Evolutionary conservation across 2,797 vertebrate species (phyloP).

Genomic region (Xiphophorus birchmanni): DNA sequence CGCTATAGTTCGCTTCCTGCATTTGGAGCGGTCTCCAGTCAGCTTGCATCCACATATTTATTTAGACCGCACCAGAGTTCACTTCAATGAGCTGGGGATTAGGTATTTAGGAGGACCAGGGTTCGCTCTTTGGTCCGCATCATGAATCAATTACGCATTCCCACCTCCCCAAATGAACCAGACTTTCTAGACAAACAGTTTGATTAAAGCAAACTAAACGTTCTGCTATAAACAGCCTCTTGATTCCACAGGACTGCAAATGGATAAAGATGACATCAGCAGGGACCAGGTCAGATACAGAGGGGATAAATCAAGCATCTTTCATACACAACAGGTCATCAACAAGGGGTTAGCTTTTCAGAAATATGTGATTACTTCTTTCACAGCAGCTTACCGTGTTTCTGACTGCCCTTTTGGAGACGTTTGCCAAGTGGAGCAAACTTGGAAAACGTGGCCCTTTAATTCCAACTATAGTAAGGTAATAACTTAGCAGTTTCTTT

Average conservation of each 20-base stretch:
- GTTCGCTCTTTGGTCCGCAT: no score
- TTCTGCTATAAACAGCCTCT: constrained; percentile 16
- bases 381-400: constrained; percentile 16
- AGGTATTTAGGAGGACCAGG: no score
- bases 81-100: no score
- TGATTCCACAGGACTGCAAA: constrained; percentile 20
- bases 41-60: no score
- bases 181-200: no score
- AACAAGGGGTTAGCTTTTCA: not conserved
- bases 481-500: constrained; percentile 37
- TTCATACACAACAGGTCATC: not conserved
- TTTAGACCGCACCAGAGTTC: no score
- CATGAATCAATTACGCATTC: no score
- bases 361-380: constrained; percentile 1
- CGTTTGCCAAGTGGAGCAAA: constrained; percentile 49
- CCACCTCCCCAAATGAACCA: no score
- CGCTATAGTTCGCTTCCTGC: no score
- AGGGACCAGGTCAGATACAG: constrained; percentile 13
- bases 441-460: constrained; percentile 15
- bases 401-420: constrained; percentile 33
- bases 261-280: constrained; percentile 13
- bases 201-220: no score
- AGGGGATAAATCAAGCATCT: constrained; percentile 34
- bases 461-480: constrained; percentile 47
- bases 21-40: no score